Evolutionary conservation across 2,888 invertebrate genomes (phyloP).

Genomic region (Tromatobia lineatoria): DNA sequence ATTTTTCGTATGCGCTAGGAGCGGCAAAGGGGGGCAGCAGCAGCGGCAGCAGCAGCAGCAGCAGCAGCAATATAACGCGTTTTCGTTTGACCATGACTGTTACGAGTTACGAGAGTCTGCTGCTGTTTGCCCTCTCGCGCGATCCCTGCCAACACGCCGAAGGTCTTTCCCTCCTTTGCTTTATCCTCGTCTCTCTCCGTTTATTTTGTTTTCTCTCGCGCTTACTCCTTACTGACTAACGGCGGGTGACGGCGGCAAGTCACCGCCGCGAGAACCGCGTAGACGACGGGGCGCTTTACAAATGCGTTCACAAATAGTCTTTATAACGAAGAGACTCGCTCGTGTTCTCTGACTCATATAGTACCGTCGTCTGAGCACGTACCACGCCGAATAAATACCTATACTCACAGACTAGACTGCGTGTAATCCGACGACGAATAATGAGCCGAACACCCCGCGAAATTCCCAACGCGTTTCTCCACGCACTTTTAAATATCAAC

Average conservation of each 20-base stretch:
- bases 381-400: conserved; percentile 55
- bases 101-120: conserved; percentile 65
- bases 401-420: conserved; percentile 38
- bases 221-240: conserved; percentile 25
- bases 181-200: conserved; percentile 35
- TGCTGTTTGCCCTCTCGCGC: conserved; percentile 1
- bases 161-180: conserved; percentile 43
- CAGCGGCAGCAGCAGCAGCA: too few species aligned
- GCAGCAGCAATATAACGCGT: conserved; percentile 17
- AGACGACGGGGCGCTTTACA: conserved; percentile 66
- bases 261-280: conserved; percentile 58
- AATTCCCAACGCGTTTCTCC: not conserved
- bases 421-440: conserved; percentile 15
- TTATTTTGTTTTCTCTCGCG: conserved; percentile 42
- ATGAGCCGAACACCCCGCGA: not conserved
- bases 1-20: not conserved
- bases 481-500: too few species aligned
- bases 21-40: not conserved
- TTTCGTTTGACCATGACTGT: conserved; percentile 66
- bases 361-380: conserved; percentile 73
- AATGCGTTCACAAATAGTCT: conserved; percentile 72
- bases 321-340: conserved; percentile 65
- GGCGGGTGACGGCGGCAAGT: conserved; percentile 51
- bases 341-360: conserved; percentile 69
- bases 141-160: conserved; percentile 12